These are phyloP conservation scores for Mastomys coucha DNA, from an alignment of 2,113 vertebrate genomes.

Conservation along the genomic window DNA sequence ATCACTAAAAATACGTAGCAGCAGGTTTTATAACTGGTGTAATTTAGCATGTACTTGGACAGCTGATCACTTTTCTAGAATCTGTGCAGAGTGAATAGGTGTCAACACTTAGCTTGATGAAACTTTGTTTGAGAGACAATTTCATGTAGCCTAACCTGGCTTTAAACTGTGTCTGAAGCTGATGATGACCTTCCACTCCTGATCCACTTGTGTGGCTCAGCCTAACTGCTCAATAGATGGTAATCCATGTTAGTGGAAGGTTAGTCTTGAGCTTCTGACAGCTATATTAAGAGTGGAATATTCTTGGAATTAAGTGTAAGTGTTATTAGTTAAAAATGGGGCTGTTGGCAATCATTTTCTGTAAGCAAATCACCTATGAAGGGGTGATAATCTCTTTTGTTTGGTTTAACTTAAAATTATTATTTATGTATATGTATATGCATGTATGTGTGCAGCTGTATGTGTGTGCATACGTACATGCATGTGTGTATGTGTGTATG, in stretches of 20 bases:
- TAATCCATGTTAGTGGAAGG: background rate
- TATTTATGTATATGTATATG: background rate
- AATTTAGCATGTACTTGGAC: background rate
- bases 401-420: background rate
- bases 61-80: slow-evolving; percentile 45
- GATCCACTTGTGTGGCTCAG: background rate
- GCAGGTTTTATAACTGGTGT: slow-evolving; percentile 8
- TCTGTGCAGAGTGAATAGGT: slow-evolving; percentile 40
- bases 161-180: background rate
- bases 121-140: background rate
- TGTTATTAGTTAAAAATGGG: slow-evolving; percentile 53
- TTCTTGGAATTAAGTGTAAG: slow-evolving; percentile 13
- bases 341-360: slow-evolving; percentile 6
- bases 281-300: background rate
- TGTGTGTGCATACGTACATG: background rate
- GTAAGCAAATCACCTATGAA: background rate
- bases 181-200: background rate
- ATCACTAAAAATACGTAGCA: slow-evolving; percentile 53
- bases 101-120: background rate
- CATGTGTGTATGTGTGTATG: background rate
- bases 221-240: background rate
- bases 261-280: background rate
- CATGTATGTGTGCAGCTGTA: no score
- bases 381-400: slow-evolving; percentile 34
- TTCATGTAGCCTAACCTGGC: background rate